Base-by-base conservation (phyloP, 2,113 vertebrate species). In the Eupsittula cactorum region DNA sequence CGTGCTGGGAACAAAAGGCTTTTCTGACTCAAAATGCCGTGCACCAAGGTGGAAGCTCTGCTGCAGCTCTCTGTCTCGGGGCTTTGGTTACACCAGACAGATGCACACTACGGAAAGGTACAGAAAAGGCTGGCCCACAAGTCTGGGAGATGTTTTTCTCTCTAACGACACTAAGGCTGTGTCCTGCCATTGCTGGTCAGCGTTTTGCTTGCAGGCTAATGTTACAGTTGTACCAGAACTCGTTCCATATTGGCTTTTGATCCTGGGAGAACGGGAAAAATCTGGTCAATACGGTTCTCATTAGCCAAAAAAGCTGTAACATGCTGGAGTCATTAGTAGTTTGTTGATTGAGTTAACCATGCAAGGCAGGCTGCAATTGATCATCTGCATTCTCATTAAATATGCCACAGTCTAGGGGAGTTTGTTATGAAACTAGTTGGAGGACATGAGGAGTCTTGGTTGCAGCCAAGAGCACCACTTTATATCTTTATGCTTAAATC, bases 311-410 rank as follows among this genome's bases (percentile, higher is more conserved):
- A 91, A 92, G 89, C 86, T 86, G 68, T 83, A 86, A 89, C 94
- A 93, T 96, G 80, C 87, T 97, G 82, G 94, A 91, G 76, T 95
- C 94, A 93, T 97, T 96, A 92, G 91, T 84, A 93, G 86, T 97
- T 97, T 96, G 94, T 91, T 97, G 91, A 82, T 95, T 97, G 94
- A 95, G 96, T 94, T 97, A 96, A 95, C 94, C 13, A 74, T 95
- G 96, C 93, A 92, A 88, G 88, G 93, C 65, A 6, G 90, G 86
- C 96, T 97, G 96, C 94, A 94, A 76, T 94, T 96, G 97, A 97
- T 97, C 97, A 95, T 90, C 92, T 86, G 68, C 90, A 28, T 96
- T 95, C 93, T 97, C 95, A 73, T 95, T 97, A 95, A 95, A 95
- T 84, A 93, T 85, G 60, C 90, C 4, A 18, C 63, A 44, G 78